These are phyloP conservation scores for Tenthredo notha DNA, from an alignment of 2,888 invertebrate genomes.

Conservation along the genomic window DNA sequence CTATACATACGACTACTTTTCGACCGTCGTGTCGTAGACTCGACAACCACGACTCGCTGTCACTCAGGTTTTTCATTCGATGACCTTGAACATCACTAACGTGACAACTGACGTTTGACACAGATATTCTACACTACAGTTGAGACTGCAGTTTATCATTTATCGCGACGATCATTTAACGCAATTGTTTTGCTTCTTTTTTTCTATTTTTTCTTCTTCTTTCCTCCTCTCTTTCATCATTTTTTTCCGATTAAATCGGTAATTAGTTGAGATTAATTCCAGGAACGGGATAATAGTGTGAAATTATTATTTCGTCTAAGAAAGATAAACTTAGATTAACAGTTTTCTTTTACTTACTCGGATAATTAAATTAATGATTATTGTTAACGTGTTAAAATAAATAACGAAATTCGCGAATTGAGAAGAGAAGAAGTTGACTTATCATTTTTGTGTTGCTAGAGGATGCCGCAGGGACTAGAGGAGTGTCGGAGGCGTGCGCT, in stretches of 20 bases:
- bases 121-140: neutral
- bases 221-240: neutral
- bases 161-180: neutral
- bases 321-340: neutral
- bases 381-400: neutral
- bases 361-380: neutral
- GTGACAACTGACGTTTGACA: slow-evolving; percentile 52
- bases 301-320: neutral
- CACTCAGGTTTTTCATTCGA: neutral
- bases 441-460: slow-evolving; percentile 64
- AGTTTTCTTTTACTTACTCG: neutral
- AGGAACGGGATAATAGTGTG: neutral
- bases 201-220: neutral
- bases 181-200: neutral
- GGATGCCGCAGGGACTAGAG: slow-evolving; percentile 76
- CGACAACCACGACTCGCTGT: neutral
- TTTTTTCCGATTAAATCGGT: neutral
- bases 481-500: slow-evolving; percentile 76
- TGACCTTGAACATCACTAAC: slow-evolving; percentile 44
- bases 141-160: neutral
- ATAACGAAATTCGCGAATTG: neutral
- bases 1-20: neutral
- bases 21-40: neutral
- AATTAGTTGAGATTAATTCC: neutral
- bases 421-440: slow-evolving; percentile 14